Evolutionary conservation across 1,140 invertebrate species (phyloP).

Genomic region (Scaptodrosophila lebanonensis): DNA sequence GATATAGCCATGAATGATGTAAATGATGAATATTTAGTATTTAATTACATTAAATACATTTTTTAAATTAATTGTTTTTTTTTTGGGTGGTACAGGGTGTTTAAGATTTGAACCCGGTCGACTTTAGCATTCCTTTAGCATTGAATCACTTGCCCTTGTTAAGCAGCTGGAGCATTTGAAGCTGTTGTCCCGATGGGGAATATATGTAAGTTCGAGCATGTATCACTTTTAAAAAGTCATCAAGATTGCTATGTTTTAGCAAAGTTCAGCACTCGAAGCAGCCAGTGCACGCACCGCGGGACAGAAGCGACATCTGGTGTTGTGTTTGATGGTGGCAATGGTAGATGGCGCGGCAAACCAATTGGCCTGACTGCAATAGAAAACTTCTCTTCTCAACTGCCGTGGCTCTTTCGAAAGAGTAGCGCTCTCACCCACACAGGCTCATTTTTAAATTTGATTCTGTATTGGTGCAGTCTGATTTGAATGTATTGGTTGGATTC

Average conservation of each 20-base stretch:
- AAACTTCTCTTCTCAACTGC: conserved; percentile 1
- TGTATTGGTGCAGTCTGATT: conserved; percentile 58
- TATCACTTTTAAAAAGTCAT: neutral
- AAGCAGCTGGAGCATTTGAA: no score
- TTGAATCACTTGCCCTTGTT: no score
- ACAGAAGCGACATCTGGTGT: conserved; percentile 45
- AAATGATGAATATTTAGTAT: no score
- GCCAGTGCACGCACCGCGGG: conserved; percentile 15
- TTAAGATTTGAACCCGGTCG: no score
- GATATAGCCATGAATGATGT: no score
- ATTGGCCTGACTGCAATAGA: conserved; percentile 2
- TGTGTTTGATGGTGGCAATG: conserved; percentile 17
- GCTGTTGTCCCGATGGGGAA: no score
- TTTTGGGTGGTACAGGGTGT: no score
- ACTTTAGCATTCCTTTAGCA: no score
- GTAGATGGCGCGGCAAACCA: conserved; percentile 45
- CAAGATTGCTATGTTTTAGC: conserved; percentile 18
- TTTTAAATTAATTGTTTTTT: no score
- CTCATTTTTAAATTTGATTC: conserved; percentile 3
- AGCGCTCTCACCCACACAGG: conserved; percentile 36
- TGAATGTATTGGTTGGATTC: conserved; percentile 51
- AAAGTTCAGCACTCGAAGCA: conserved; percentile 4
- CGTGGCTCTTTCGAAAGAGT: conserved; percentile 15
- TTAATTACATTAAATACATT: no score
- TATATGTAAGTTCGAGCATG: no score